These are phyloP conservation scores for Prosapia bicincta DNA, from an alignment of 2,888 invertebrate species.

Conservation along the genomic window DNA sequence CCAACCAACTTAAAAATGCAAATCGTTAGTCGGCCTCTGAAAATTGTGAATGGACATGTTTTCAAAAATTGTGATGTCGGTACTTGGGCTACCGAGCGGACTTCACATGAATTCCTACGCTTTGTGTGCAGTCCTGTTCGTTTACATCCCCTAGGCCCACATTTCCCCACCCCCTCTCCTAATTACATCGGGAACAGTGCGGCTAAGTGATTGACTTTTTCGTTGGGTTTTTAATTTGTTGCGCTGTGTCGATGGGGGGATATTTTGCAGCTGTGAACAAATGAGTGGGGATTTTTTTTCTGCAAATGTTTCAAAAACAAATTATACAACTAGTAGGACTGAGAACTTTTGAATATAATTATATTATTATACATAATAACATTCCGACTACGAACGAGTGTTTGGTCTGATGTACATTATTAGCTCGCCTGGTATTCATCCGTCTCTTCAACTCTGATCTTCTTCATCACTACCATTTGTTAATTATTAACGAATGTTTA, in stretches of 20 bases:
- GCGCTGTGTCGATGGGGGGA: slow-evolving; percentile 21
- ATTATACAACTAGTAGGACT: slow-evolving; percentile 26
- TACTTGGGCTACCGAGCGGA: background rate
- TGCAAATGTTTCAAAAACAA: slow-evolving; percentile 25
- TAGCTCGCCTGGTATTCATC: background rate
- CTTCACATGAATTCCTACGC: background rate
- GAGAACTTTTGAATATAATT: slow-evolving; percentile 21
- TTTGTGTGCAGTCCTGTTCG: background rate
- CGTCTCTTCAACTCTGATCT: slow-evolving; percentile 27
- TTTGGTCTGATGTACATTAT: slow-evolving; percentile 26
- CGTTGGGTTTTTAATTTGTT: slow-evolving; percentile 27
- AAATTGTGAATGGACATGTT: background rate
- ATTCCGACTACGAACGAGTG: slow-evolving; percentile 20
- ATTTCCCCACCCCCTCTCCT: background rate
- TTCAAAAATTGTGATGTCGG: background rate
- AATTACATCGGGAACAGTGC: background rate
- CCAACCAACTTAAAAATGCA: slow-evolving; percentile 98
- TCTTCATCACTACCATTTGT: slow-evolving; percentile 18
- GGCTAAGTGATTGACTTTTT: slow-evolving; percentile 10
- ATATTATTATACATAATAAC: slow-evolving; percentile 19
- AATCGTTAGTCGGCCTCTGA: slow-evolving; percentile 66
- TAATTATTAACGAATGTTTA: slow-evolving; percentile 19
- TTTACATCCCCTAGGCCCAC: background rate
- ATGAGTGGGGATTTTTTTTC: slow-evolving; percentile 22
- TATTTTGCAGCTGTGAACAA: slow-evolving; percentile 24